Evolutionary conservation across 2,888 invertebrate species (phyloP).

Genomic region (Reticulitermes lucifugus): DNA sequence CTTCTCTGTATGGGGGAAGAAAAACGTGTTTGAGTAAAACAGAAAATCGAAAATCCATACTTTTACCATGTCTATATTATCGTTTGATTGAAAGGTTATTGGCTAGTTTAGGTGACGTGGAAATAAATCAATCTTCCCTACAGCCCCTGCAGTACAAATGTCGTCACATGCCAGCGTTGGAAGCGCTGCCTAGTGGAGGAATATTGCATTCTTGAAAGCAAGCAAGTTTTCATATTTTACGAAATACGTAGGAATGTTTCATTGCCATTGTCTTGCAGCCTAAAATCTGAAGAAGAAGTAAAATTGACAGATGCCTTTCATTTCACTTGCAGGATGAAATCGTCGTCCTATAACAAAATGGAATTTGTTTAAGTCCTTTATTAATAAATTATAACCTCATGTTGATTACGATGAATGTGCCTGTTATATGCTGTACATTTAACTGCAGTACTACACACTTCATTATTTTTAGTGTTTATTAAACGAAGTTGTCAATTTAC

Average conservation of each 20-base stretch:
- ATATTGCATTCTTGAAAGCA: neutral
- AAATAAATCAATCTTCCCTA: slow-evolving; percentile 1
- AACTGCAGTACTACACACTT: no score
- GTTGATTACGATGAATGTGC: no score
- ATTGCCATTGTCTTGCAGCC: no score
- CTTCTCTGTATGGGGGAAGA: neutral
- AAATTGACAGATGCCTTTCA: neutral
- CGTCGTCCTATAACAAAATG: no score
- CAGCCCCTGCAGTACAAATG: neutral
- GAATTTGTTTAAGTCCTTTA: no score
- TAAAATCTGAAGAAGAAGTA: neutral
- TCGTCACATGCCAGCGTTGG: no score
- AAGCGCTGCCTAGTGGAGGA: neutral
- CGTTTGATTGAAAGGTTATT: slow-evolving; percentile 25
- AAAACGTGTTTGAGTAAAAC: neutral
- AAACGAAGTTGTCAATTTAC: no score
- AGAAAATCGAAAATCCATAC: slow-evolving; percentile 9
- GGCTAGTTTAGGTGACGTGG: slow-evolving; percentile 3
- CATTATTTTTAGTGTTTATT: no score
- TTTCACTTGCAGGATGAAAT: neutral
- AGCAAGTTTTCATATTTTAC: neutral
- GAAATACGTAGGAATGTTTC: no score
- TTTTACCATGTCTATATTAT: slow-evolving; percentile 22
- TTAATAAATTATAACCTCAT: no score
- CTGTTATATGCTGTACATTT: no score